Conservation (phyloP, 2,113 vertebrate genomes). For the Xiphias gladius region DNA sequence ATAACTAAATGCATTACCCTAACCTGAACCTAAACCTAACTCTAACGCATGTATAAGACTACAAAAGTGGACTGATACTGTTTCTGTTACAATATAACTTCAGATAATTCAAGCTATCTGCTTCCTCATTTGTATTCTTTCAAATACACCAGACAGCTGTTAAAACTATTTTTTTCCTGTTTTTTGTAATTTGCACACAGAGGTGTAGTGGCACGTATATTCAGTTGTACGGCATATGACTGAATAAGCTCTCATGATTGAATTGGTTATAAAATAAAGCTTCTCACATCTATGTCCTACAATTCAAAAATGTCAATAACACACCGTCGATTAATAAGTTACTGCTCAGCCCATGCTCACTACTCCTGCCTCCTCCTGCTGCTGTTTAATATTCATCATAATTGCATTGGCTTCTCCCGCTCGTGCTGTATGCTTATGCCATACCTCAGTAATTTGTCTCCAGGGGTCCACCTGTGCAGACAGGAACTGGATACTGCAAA, state of each 20-base stretch:
- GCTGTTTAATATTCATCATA: slow-evolving; percentile 40
- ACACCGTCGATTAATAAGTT: no score
- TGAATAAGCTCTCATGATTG: no score
- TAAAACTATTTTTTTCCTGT: not conserved
- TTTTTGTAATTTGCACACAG: not conserved
- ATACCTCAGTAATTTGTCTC: not conserved
- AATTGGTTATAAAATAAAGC: no score
- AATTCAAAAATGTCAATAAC: no score
- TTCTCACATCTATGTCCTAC: no score
- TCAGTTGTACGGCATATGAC: no score
- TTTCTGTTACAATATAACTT: no score
- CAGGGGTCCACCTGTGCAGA: not conserved
- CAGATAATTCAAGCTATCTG: no score
- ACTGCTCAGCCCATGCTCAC: not conserved
- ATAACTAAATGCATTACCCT: not conserved
- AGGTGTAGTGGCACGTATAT: not conserved
- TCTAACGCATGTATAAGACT: no score
- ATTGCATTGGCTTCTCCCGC: not conserved
- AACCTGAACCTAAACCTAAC: not conserved
- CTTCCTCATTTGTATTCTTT: not conserved
- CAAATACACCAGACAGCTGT: not conserved
- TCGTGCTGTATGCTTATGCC: slow-evolving; percentile 16
- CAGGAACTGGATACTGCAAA: no score
- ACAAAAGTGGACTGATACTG: no score
- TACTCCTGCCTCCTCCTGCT: not conserved